These are phyloP conservation scores for Diachasma alloeum DNA, from an alignment of 1,140 invertebrate genomes.

Conservation along the genomic window DNA sequence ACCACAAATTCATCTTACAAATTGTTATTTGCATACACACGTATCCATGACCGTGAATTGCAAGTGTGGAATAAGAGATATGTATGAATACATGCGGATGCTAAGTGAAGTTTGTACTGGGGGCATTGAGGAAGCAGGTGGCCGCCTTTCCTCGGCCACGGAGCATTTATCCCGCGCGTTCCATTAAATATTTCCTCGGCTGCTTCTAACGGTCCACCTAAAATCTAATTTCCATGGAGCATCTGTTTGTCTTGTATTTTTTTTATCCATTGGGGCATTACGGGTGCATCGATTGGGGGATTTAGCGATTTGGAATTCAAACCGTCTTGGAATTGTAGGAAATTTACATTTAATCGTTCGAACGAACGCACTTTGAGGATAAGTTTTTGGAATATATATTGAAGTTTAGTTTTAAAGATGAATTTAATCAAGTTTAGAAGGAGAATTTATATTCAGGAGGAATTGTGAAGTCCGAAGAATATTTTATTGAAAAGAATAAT, in stretches of 20 bases:
- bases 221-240: slow-evolving; percentile 35
- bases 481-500: too few species aligned
- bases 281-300: too few species aligned
- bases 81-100: background rate
- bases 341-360: too few species aligned
- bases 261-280: background rate
- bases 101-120: background rate
- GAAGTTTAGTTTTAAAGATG: too few species aligned
- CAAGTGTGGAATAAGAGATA: background rate
- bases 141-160: slow-evolving; percentile 34
- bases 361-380: too few species aligned
- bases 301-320: too few species aligned
- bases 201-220: slow-evolving; percentile 34
- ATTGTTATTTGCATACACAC: background rate
- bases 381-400: too few species aligned
- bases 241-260: slow-evolving; percentile 8
- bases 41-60: background rate
- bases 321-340: too few species aligned
- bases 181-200: slow-evolving; percentile 24
- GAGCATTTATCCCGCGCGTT: slow-evolving; percentile 30
- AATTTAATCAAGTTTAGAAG: too few species aligned
- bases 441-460: too few species aligned
- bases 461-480: too few species aligned
- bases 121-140: slow-evolving; percentile 29
- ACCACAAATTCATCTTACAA: background rate